Evolutionary conservation across 2,888 invertebrate species (phyloP), one percentile per base, ranked within the genome.

Genomic region (Pachycephus smyrnensis): DNA sequence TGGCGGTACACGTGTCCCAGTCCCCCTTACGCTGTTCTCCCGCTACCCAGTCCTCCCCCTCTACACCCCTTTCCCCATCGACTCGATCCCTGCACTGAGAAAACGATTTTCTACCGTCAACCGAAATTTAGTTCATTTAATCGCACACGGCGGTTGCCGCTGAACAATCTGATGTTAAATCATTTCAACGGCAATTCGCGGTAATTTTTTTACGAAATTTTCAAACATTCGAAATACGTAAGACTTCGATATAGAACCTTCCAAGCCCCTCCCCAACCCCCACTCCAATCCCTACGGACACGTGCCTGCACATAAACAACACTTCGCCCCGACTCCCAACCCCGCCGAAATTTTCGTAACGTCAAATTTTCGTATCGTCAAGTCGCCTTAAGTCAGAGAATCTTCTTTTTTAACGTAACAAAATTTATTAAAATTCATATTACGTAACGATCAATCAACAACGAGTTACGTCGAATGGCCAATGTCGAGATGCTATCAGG

Each of bases 1-100:
- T 77, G 82, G 80, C 82, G 77, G 85, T 88, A 88, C 89, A 89
- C 90, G 90, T 89, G 90, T 88, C 85, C 82, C 85, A 78, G 75
- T 76, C 80, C 76, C 75, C 73, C 78, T 80, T 71, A 71, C 77
- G 55, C 82, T 80, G 73, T 75, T 68, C 71, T 73, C 69, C 82
- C 79, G 76, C 40, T 40, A 79, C 80, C 33, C 33, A 33, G 33
- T 33, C 69, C 80, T 77, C 77, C 80, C 81, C 80, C 82, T 82
- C 79, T 78, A 78, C 77, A 78, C 79, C 78, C 75, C 82, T 82
- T 80, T 73, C 79, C 76, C 33, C 33, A 33, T 33, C 33, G 33
- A 33, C 33, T 33, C 33, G 33, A 33, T 33, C 33, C 33, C 4
- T 33, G 55, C n/a, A 6, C 40, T 15, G 40, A 40, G 40, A 40